These are phyloP conservation scores for Polyergus mexicanus DNA, from an alignment of 1,140 invertebrate species.

Conservation along the genomic window DNA sequence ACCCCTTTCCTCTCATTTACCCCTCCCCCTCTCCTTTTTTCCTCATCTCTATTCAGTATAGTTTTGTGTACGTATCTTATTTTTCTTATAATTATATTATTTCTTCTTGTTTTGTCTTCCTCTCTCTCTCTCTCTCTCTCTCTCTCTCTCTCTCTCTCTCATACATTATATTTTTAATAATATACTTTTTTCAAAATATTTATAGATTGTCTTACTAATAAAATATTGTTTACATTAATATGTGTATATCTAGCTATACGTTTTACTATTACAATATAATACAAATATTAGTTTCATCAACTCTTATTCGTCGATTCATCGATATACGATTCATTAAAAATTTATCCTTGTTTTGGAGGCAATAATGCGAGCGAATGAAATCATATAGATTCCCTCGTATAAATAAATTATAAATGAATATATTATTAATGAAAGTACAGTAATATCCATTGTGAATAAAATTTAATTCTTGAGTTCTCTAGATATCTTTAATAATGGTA, in stretches of 20 bases:
- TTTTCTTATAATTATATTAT: not conserved
- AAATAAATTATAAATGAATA: constrained; percentile 24
- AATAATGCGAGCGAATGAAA: constrained; percentile 1
- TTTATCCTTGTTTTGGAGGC: not conserved
- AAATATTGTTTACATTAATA: not conserved
- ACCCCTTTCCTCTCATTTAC: constrained; percentile 60
- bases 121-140: too few relatives aligned
- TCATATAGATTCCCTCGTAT: not conserved
- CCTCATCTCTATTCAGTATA: not conserved
- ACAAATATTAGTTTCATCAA: not conserved
- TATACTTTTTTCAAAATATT: too few relatives aligned
- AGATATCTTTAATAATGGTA: not conserved
- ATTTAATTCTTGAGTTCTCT: not conserved
- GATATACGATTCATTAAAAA: not conserved
- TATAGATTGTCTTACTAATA: not conserved
- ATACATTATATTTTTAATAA: not conserved
- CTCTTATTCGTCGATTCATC: not conserved
- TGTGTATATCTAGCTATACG: not conserved
- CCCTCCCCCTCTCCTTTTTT: not conserved
- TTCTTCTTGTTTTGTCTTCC: too few relatives aligned
- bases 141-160: too few relatives aligned
- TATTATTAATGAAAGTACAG: not conserved
- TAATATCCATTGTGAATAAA: not conserved
- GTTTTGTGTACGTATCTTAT: constrained; percentile 42
- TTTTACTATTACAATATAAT: too few relatives aligned